Conservation (phyloP, 2,888 invertebrate species). For the Zygogramma bicolorata region DNA sequence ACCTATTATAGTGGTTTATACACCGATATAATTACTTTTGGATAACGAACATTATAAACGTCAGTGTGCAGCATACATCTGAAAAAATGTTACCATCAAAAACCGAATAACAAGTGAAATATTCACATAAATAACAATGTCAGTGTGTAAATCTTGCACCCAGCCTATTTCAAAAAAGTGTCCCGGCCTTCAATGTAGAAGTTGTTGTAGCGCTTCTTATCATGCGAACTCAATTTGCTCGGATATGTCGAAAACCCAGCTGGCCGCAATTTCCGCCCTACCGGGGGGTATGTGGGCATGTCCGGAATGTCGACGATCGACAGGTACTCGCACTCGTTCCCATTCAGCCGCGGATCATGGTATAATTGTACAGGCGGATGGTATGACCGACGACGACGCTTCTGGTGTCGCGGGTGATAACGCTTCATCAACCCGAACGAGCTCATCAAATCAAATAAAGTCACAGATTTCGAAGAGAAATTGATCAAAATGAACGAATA, state of each 20-base stretch:
- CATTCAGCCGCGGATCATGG: not conserved
- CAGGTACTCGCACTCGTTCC: not conserved
- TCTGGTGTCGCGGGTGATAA: no score
- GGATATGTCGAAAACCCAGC: not conserved
- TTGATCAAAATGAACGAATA: slow-evolving; percentile 11
- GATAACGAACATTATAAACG: not conserved
- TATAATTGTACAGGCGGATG: not conserved
- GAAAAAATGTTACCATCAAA: not conserved
- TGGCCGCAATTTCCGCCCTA: not conserved
- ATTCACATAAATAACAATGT: not conserved
- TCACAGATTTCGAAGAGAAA: slow-evolving; percentile 14
- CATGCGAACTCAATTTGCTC: slow-evolving; percentile 4
- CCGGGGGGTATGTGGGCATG: not conserved
- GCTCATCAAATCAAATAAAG: not conserved
- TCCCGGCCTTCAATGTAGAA: slow-evolving; percentile 3
- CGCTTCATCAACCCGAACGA: no score
- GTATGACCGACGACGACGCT: not conserved
- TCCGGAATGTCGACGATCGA: not conserved
- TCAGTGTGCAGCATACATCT: not conserved
- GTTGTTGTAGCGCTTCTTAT: slow-evolving; percentile 1
- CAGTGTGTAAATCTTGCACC: not conserved
- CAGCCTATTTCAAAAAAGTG: not conserved
- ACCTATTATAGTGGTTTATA: not conserved
- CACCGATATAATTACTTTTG: not conserved
- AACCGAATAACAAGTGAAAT: not conserved